Conservation (phyloP, 2,797 vertebrate species). For the Ctenopoma multispine region DNA sequence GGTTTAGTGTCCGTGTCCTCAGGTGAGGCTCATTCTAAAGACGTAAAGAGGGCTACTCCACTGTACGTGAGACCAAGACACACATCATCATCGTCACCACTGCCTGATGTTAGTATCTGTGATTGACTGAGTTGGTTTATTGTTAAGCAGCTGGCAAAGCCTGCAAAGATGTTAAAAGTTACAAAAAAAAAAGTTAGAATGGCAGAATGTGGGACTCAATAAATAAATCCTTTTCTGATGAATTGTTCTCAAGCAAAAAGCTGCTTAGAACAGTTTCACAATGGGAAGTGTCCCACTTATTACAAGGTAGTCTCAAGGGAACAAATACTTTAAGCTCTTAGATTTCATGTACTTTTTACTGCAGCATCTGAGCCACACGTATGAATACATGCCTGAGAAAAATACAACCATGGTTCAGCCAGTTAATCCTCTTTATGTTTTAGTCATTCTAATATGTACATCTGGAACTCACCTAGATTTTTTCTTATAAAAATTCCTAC, state of each 20-base stretch:
- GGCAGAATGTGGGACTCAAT: neutral
- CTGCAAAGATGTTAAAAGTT: no score
- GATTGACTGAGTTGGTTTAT: neutral
- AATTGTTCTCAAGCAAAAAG: neutral
- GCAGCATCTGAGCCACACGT: neutral
- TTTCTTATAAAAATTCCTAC: no score
- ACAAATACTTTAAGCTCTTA: neutral
- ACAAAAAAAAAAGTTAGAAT: neutral
- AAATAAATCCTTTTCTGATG: neutral
- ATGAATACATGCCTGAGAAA: no score
- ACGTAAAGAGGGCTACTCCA: neutral
- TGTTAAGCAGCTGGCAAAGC: neutral
- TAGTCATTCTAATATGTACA: neutral
- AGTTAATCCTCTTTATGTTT: no score
- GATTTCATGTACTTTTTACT: neutral
- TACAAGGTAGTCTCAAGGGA: neutral
- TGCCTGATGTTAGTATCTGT: neutral
- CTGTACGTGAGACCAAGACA: slow-evolving; percentile 63
- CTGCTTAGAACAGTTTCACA: neutral
- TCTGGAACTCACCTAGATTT: neutral
- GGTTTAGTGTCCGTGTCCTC: neutral
- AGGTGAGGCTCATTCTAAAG: neutral
- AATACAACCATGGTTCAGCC: no score
- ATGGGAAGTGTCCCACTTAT: slow-evolving; percentile 5
- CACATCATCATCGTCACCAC: neutral